Conservation (phyloP, 1,140 invertebrate species). For the Atta cephalotes region DNA sequence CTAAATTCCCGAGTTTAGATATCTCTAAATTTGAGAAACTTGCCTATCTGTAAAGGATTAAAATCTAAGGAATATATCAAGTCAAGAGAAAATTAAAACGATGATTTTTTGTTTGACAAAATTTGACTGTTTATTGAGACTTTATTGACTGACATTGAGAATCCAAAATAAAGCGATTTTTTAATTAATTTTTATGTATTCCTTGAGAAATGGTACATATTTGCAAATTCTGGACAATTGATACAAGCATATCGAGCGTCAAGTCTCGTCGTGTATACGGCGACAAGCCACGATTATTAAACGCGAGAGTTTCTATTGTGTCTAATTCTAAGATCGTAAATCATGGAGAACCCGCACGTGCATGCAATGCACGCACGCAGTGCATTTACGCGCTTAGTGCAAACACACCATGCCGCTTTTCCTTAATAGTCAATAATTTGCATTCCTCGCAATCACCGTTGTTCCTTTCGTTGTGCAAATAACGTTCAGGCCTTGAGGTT, state of each 20-base stretch:
- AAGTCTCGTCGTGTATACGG: too few species aligned
- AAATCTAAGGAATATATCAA: too few species aligned
- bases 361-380: constrained; percentile 63
- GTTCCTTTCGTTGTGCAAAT: constrained; percentile 59
- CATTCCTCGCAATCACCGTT: constrained; percentile 46
- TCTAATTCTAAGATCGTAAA: constrained; percentile 76
- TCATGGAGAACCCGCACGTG: constrained; percentile 70
- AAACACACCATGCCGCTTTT: constrained; percentile 59
- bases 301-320: constrained; percentile 71
- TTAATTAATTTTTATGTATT: too few species aligned
- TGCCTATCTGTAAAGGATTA: too few species aligned
- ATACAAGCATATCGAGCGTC: too few species aligned
- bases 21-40: too few species aligned
- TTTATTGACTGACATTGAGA: too few species aligned
- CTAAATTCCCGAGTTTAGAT: too few species aligned
- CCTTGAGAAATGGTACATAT: background rate
- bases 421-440: constrained; percentile 70
- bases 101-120: too few species aligned
- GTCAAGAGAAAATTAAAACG: too few species aligned
- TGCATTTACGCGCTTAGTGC: constrained; percentile 1
- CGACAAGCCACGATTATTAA: constrained; percentile 67
- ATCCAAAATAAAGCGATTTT: too few species aligned
- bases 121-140: too few species aligned
- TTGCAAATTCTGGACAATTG: constrained; percentile 47
- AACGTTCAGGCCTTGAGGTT: constrained; percentile 32